These are phyloP conservation scores for Miniopterus natalensis DNA, from an alignment of 2,113 vertebrate genomes.

Conservation along the genomic window DNA sequence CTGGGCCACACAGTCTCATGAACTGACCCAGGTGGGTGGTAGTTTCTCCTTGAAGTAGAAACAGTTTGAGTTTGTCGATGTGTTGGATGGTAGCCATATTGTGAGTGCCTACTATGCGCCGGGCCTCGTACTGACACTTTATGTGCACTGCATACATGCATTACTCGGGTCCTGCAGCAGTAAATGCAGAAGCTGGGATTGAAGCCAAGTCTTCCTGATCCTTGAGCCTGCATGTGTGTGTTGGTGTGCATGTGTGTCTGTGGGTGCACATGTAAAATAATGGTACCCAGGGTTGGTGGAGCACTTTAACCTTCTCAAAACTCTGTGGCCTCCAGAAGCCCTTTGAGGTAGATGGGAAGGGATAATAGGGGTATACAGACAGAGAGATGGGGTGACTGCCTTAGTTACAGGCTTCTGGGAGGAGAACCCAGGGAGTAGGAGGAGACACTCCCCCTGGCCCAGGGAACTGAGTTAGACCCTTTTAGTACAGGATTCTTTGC, in stretches of 20 bases:
- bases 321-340: not conserved
- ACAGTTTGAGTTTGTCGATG: not conserved
- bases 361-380: not conserved
- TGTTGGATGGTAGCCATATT: not conserved
- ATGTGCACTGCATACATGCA: accelerated
- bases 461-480: not conserved
- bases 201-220: not conserved
- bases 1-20: not conserved
- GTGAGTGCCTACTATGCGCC: not conserved
- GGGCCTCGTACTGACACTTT: not conserved
- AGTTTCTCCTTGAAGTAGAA: constrained; percentile 28
- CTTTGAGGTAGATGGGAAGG: not conserved
- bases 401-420: not conserved
- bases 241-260: not conserved
- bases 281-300: not conserved
- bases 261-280: not conserved
- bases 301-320: constrained; percentile 15
- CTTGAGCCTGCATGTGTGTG: not conserved
- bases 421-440: not conserved
- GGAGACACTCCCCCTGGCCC: not conserved
- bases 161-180: not conserved
- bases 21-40: not conserved
- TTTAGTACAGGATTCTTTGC: not conserved
- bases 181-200: not conserved
- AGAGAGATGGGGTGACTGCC: not conserved